phyloP scores from a whole-genome alignment of 2,888 invertebrate genomes.

The Galerucella nymphaeae region DNA sequence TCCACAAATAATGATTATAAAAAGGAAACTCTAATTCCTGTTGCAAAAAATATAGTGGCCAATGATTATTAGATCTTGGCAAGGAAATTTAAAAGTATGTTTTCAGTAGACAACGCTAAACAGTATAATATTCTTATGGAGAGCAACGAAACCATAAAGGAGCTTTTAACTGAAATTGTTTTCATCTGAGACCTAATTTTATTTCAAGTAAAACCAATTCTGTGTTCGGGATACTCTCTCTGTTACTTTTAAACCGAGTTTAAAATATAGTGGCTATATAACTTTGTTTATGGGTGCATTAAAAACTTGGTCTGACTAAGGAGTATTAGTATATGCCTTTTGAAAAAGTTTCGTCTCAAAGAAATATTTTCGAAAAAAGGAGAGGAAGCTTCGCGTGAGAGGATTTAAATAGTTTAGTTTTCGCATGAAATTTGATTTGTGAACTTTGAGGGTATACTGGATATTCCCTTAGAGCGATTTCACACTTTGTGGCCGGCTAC shows the following conservation, averaged over 20 bases:
- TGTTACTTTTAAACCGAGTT: background rate
- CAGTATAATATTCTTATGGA: constrained; percentile 11
- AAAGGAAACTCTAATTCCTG: background rate
- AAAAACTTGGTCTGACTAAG: background rate
- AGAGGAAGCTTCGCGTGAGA: background rate
- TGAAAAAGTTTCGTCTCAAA: background rate
- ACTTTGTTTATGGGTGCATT: constrained; percentile 9
- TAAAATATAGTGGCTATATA: constrained; percentile 8
- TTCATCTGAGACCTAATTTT: constrained; percentile 11
- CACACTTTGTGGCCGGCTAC: too few relatives aligned
- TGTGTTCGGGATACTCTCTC: constrained; percentile 7
- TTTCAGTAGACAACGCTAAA: background rate
- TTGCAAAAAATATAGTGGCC: background rate
- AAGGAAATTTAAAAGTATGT: background rate
- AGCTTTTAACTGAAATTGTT: constrained; percentile 17
- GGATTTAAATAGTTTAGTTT: too few relatives aligned
- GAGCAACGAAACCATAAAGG: constrained; percentile 8
- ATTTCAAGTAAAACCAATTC: constrained; percentile 14
- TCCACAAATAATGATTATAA: too few relatives aligned
- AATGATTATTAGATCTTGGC: background rate
- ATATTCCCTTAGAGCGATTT: too few relatives aligned
- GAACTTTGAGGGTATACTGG: too few relatives aligned
- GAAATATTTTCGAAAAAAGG: background rate
- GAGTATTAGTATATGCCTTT: background rate
- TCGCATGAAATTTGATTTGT: too few relatives aligned